Evolutionary conservation across 2,113 vertebrate species (phyloP).

Genomic region (Hemiscyllium ocellatum): DNA sequence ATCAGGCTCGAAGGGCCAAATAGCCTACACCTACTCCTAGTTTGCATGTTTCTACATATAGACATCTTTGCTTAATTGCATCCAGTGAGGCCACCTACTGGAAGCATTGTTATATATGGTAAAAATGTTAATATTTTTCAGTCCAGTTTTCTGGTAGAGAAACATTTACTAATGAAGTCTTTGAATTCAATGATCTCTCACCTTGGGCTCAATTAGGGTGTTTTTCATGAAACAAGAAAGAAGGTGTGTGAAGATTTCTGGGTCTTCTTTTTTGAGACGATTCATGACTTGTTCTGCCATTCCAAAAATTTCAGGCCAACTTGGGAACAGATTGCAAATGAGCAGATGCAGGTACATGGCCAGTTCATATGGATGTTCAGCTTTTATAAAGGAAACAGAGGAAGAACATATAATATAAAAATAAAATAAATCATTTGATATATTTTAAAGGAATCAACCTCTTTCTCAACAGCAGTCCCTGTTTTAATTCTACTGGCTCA

Average conservation of each 20-base stretch:
- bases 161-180: background rate
- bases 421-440: background rate
- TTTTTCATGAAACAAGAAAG: constrained; percentile 40
- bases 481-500: background rate
- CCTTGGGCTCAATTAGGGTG: constrained; percentile 39
- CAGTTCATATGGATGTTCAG: constrained; percentile 46
- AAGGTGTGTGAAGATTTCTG: constrained; percentile 43
- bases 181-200: constrained; percentile 27
- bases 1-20: no score
- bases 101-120: background rate
- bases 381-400: constrained; percentile 38
- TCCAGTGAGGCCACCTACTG: background rate
- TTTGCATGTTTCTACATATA: no score
- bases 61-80: background rate
- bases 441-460: background rate
- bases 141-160: background rate
- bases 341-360: constrained; percentile 46
- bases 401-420: background rate
- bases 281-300: constrained; percentile 44
- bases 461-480: background rate
- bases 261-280: constrained; percentile 43
- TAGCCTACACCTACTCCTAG: no score
- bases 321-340: constrained; percentile 42
- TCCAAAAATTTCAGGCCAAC: constrained; percentile 41
- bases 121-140: background rate